Percentiles rank a stretch among this genome's conserved stretches.
Evolutionary conservation across 1,140 invertebrate species (phyloP).

Genomic region (Leucophenga varia): DNA sequence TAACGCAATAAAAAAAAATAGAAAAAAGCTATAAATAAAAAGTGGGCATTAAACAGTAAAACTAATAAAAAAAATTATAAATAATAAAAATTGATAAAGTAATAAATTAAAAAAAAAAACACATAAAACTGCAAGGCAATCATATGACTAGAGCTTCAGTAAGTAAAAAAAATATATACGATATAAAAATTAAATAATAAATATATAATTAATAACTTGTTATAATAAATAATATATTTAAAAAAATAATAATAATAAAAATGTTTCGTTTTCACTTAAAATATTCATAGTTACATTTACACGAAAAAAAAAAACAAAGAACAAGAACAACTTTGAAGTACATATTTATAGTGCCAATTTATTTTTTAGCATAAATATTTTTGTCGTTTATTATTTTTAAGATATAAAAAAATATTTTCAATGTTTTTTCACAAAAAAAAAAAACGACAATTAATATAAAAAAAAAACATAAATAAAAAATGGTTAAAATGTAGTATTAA

Average conservation of each 20-base stretch:
- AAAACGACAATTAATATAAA: neutral
- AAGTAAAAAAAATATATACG: slow-evolving; percentile 29
- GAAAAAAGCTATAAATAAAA: too few species aligned
- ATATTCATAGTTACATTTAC: neutral
- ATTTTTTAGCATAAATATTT: slow-evolving; percentile 53
- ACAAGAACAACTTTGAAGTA: slow-evolving; percentile 26
- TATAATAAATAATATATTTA: slow-evolving; percentile 50
- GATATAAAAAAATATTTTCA: slow-evolving; percentile 27
- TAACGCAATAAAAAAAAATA: slow-evolving; percentile 6
- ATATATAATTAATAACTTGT: slow-evolving; percentile 26
- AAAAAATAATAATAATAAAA: slow-evolving; percentile 15
- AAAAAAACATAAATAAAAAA: slow-evolving; percentile 18
- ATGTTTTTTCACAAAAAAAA: slow-evolving; percentile 26
- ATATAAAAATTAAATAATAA: slow-evolving; percentile 23
- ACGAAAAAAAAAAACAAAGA: slow-evolving; percentile 6
- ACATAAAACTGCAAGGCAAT: slow-evolving; percentile 53
- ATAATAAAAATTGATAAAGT: neutral
- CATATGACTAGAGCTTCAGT: slow-evolving; percentile 56
- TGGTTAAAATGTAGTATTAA: too few species aligned
- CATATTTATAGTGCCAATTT: slow-evolving; percentile 40
- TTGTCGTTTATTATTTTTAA: slow-evolving; percentile 25
- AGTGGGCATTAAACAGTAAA: too few species aligned
- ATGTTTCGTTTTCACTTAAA: slow-evolving; percentile 35
- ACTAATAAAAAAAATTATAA: too few species aligned
- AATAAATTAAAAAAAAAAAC: neutral